A percentile compares a stretch with the other conserved stretches of the same genome.
Conservation (phyloP, 2,888 invertebrate genomes). For the Callinectes sapidus region DNA sequence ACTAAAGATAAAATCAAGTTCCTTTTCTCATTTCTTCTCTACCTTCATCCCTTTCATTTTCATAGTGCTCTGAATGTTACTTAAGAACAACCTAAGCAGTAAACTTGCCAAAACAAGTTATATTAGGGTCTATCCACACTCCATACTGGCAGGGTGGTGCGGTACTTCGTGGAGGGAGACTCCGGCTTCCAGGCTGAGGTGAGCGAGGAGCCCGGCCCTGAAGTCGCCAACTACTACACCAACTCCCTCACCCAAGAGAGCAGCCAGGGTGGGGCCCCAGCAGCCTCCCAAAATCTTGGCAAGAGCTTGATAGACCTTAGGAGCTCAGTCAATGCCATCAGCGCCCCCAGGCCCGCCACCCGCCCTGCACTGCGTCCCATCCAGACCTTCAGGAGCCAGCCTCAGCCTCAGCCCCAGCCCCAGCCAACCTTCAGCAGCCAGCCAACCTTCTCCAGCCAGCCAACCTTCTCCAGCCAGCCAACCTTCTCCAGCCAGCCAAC, state of each 20-base stretch:
- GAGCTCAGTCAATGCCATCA: conserved; percentile 41
- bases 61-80: too few species aligned
- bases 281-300: conserved; percentile 15
- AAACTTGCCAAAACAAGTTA: too few species aligned
- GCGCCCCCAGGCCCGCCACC: conserved; percentile 31
- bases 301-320: conserved; percentile 42
- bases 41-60: too few species aligned
- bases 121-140: not conserved
- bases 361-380: not conserved
- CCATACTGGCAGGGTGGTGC: conserved; percentile 56
- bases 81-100: too few species aligned
- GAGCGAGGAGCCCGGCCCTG: conserved; percentile 64
- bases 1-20: too few species aligned
- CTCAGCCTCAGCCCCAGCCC: not conserved
- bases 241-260: conserved; percentile 59
- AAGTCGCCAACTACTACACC: conserved; percentile 53
- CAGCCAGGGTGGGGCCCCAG: not conserved
- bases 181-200: conserved; percentile 68
- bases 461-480: conserved; percentile 33
- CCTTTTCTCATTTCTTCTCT: too few species aligned
- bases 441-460: not conserved
- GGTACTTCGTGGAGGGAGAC: conserved; percentile 66
- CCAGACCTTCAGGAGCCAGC: conserved; percentile 37
- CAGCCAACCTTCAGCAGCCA: conserved; percentile 40
- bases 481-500: not conserved